Evolutionary conservation across 2,797 vertebrate species (phyloP).

Genomic region (Jordanella pulchra): DNA sequence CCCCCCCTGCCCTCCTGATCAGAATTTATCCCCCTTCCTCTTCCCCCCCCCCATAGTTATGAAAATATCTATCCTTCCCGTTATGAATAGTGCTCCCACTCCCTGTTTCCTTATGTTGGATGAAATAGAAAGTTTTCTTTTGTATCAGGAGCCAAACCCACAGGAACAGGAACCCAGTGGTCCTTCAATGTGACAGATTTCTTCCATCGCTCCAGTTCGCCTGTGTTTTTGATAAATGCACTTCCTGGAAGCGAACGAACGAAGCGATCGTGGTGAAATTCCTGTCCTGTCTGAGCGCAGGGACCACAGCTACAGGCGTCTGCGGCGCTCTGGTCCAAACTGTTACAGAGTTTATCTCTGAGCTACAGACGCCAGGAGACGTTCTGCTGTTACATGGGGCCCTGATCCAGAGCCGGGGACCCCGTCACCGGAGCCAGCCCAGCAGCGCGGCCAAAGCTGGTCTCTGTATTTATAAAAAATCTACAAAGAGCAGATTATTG

Average conservation of each 20-base stretch:
- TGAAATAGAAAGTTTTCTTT: constrained; percentile 53
- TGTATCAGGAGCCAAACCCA: constrained; percentile 39
- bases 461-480: constrained; percentile 23
- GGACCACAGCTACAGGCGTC: constrained; percentile 29
- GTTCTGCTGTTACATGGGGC: constrained; percentile 37
- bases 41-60: constrained; percentile 50
- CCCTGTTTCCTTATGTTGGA: constrained; percentile 45
- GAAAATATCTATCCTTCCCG: constrained; percentile 63
- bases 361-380: constrained; percentile 16
- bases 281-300: constrained; percentile 18
- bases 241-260: constrained; percentile 25
- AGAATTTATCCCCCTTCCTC: constrained; percentile 45
- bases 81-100: constrained; percentile 61
- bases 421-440: constrained; percentile 11
- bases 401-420: not conserved
- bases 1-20: constrained; percentile 48
- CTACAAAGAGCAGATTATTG: constrained; percentile 37
- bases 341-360: constrained; percentile 58
- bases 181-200: constrained; percentile 31
- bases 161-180: constrained; percentile 21
- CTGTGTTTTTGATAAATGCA: not conserved
- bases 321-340: constrained; percentile 31
- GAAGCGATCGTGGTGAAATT: too few species aligned
- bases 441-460: not conserved
- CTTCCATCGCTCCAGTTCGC: constrained; percentile 30